These are phyloP conservation scores for Epistrophe grossulariae DNA, from an alignment of 2,888 invertebrate species.

Conservation along the genomic window DNA sequence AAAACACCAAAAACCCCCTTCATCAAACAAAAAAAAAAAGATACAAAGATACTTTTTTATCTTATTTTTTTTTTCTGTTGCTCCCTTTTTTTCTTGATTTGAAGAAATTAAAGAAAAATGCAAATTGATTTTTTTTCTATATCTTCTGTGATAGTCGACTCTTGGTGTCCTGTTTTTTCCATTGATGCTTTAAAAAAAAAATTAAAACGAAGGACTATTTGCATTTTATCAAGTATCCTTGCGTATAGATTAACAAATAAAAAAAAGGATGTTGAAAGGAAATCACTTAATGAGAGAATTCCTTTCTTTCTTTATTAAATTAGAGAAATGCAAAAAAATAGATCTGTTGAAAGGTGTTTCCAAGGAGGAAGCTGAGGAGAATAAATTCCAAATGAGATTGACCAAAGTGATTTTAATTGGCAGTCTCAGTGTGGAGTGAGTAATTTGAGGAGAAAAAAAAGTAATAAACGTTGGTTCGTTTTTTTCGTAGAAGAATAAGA, in stretches of 20 bases:
- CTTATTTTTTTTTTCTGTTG: not conserved
- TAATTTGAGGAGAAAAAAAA: conserved; percentile 48
- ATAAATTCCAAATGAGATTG: conserved; percentile 57
- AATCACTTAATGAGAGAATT: conserved; percentile 75
- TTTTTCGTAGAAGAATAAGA: not conserved
- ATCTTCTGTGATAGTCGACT: conserved; percentile 1
- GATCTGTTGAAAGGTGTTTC: conserved; percentile 27
- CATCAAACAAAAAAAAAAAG: not conserved
- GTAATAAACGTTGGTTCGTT: conserved; percentile 42
- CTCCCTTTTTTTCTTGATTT: conserved; percentile 57
- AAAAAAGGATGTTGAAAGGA: conserved; percentile 69
- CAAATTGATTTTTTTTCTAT: conserved; percentile 71
- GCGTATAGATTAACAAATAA: conserved; percentile 68
- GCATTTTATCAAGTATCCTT: conserved; percentile 73
- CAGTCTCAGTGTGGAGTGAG: conserved; percentile 19
- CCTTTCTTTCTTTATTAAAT: conserved; percentile 75
- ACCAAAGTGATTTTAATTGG: conserved; percentile 75
- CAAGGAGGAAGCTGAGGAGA: conserved; percentile 11
- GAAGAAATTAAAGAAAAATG: conserved; percentile 76
- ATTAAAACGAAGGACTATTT: conserved; percentile 54
- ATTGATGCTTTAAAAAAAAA: not conserved
- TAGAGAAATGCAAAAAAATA: conserved; percentile 21
- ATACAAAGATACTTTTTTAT: conserved; percentile 40
- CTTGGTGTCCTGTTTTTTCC: conserved; percentile 32
- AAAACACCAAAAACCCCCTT: conserved; percentile 34